Evolutionary conservation across 1,140 invertebrate genomes (phyloP), one percentile per base, ranked within the genome.

Genomic region (Drosophila sp.): DNA sequence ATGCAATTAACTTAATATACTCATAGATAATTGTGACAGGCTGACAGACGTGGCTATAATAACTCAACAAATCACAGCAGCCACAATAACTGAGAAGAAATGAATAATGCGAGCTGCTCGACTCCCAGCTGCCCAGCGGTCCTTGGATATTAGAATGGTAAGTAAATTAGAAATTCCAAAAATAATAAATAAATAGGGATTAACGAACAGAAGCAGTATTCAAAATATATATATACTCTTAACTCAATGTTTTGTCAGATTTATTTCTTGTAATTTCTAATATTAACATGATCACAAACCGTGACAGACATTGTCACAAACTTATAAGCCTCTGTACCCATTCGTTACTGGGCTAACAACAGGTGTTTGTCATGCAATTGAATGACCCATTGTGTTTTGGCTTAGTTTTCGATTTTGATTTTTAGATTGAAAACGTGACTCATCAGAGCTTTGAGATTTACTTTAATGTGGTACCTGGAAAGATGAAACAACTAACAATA

Each of bases 1-100:
- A 84, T 78, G 83, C 75, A 86, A 86, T 86, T 86, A 87, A 63
- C 61, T 78, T 86, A 82, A 82, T 87, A 82, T 87, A 87, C 80
- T 29, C 50, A 16, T 18, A 53, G 40, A 83, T 66, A 72, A 66
- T 86, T 87, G 78, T 51, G 75, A 87, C 82, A 81, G 82, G 16
- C 63, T 80, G 56, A 51, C 65, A 43, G 57, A 62, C 53, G 38
- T 36, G 54, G 36, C 69, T 27, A 63, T 51, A 62, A 69, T 40
- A 50, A 50, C n/a, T 67, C 54, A 66, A 40, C 67, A 66, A 80
- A 84, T 80, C 78, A 73, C 59, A 45, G 32, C 53, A 41, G 7
- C 59, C 50, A 43, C 41, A 58, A 18, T 27, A 13, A 18, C 43
- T 21, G 4, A 21, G 21, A 21, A 21, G 4, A 2, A 21, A 21